Percentiles rank a stretch among this genome's conserved stretches.
phyloP scores from a whole-genome alignment of 2,113 vertebrate genomes.

The Mirounga angustirostris region DNA sequence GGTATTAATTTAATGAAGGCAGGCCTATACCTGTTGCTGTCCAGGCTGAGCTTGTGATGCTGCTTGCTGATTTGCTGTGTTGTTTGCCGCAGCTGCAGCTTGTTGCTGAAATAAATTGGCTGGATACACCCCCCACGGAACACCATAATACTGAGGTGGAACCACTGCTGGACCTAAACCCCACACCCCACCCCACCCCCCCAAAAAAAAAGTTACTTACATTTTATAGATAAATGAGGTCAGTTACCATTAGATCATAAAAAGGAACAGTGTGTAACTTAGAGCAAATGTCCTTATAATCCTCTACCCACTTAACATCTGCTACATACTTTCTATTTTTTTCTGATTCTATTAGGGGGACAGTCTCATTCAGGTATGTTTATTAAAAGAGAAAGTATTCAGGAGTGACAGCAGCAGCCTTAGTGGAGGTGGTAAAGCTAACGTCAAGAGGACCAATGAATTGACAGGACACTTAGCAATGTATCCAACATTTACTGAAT shows the following conservation, averaged over 20 bases:
- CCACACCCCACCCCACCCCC: constrained; percentile 7
- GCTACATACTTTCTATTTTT: not conserved
- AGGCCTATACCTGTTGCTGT: constrained; percentile 93
- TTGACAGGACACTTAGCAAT: not conserved
- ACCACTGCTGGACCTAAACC: constrained; percentile 95
- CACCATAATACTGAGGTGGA: constrained; percentile 98
- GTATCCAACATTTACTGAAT: not conserved
- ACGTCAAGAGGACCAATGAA: constrained; percentile 32
- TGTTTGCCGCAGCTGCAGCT: constrained; percentile 92
- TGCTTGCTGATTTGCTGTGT: constrained; percentile 94
- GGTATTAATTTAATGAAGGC: constrained; percentile 15
- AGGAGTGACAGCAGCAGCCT: not conserved
- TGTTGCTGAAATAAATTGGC: constrained; percentile 99
- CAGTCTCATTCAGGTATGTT: not conserved
- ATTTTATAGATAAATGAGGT: constrained; percentile 41
- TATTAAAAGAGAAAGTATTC: not conserved
- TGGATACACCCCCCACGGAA: constrained; percentile 99
- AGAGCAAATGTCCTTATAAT: constrained; percentile 32
- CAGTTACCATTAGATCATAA: constrained; percentile 39
- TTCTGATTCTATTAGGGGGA: not conserved
- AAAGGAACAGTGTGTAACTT: not conserved
- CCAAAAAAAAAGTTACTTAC: constrained; percentile 57
- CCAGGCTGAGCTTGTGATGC: constrained; percentile 95
- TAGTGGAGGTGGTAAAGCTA: not conserved
- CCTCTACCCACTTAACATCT: not conserved